These are phyloP conservation scores for Epicauta chinensis DNA, from an alignment of 1,140 invertebrate genomes.

Conservation along the genomic window DNA sequence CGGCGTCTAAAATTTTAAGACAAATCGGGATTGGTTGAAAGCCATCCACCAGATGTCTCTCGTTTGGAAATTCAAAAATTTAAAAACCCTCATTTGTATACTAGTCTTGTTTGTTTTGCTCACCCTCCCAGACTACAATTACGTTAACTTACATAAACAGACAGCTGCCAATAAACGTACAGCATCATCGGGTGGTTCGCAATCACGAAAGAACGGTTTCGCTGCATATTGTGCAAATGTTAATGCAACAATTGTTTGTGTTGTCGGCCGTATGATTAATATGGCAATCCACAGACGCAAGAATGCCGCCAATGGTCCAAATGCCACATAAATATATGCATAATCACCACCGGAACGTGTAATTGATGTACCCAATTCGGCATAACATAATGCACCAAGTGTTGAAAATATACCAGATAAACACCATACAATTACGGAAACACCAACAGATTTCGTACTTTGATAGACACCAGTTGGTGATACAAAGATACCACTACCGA, in stretches of 20 bases:
- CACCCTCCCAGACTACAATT: too few species aligned
- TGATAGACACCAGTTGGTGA: conserved; percentile 65
- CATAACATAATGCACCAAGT: conserved; percentile 74
- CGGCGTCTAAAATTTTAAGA: too few species aligned
- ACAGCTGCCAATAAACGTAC: conserved; percentile 65
- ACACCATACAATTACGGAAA: conserved; percentile 67
- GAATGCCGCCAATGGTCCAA: conserved; percentile 85
- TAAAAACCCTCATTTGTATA: neutral
- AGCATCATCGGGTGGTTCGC: conserved; percentile 56
- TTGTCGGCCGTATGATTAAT: conserved; percentile 76
- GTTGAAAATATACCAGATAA: conserved; percentile 67
- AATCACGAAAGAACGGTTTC: conserved; percentile 77
- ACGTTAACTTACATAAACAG: conserved; percentile 63
- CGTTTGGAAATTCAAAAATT: neutral
- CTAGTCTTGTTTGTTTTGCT: too few species aligned
- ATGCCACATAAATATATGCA: conserved; percentile 79
- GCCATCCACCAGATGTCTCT: neutral
- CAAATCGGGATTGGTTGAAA: too few species aligned
- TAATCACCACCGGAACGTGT: conserved; percentile 81
- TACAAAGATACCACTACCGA: conserved; percentile 79
- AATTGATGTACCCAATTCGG: conserved; percentile 78
- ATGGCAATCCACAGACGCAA: conserved; percentile 81
- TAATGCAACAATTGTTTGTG: conserved; percentile 76
- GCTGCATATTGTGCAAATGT: conserved; percentile 73
- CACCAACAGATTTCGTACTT: conserved; percentile 59